phyloP scores from a whole-genome alignment of 2,113 vertebrate species.

The Cygnus buccinator region DNA sequence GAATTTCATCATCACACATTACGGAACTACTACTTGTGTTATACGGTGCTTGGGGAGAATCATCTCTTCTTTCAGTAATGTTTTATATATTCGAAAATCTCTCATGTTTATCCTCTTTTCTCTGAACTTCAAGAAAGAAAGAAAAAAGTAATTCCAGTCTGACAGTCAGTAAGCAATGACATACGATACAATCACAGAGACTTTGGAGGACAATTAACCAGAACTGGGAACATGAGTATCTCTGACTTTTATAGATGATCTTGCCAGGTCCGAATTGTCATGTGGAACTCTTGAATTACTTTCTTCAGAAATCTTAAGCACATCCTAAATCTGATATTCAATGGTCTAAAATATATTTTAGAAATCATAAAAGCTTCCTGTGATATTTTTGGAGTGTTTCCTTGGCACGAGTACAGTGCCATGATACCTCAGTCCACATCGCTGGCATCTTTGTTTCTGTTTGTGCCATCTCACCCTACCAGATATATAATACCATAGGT shows the following conservation, averaged over 20 bases:
- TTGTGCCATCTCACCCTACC: background rate
- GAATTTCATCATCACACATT: background rate
- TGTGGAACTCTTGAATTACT: background rate
- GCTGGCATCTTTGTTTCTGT: background rate
- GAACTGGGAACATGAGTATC: background rate
- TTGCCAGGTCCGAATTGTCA: background rate
- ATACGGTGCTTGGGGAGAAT: background rate
- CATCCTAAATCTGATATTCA: background rate
- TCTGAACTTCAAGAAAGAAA: background rate
- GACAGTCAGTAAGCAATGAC: background rate
- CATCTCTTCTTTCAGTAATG: background rate
- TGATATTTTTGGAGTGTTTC: background rate
- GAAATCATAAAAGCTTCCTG: background rate
- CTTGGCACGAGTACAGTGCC: background rate
- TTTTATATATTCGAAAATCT: background rate
- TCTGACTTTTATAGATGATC: background rate
- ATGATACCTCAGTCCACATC: background rate
- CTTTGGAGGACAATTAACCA: background rate
- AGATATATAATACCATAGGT: rapidly evolving
- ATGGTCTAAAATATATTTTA: background rate
- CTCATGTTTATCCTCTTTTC: background rate
- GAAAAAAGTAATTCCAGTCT: background rate
- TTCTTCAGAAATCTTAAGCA: background rate
- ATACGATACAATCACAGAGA: background rate
- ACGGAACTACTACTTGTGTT: background rate